Base-by-base conservation (phyloP, 1,140 invertebrate genomes). In the Trigoniulus corallinus region DNA sequence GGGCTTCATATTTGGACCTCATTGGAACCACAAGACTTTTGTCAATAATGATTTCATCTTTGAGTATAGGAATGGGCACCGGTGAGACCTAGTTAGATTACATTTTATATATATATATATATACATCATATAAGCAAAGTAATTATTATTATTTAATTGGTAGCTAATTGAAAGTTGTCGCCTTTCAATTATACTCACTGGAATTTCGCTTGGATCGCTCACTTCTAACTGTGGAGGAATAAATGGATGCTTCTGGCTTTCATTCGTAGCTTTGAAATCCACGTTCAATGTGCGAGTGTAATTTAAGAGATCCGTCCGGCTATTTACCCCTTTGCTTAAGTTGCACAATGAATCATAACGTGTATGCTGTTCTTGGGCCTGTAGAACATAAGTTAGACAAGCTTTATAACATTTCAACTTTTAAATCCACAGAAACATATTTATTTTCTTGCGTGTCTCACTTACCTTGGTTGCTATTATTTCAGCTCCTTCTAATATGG, bases 41-140 rank as follows among this genome's bases (percentile, higher is more conserved):
- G 61, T 88, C 84, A 52, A 83, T 72, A 39, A 92, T 78, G 57
- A 95, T 68, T 65, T 91, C 87, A 57, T 91, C 82, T 58, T 80
- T 79, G 51, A 91, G 64, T 10, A 79, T 66, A 1, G 81, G 80
- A 37, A 77, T 75, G 62, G 74, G 70, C 29, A 34, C 29, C 7
- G 29, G 7, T 34, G 15, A 15, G 7, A 34, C 29, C 15, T 34
- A 34, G 15, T 57, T 53, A 18, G 42, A 40, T 51, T 37, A 26
- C 2, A 47, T 2, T n/a, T 34, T 34, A 56, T 10, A 25, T n/a
- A 13, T n/a, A 39, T 15, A 48, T 20, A 44, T 41, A 21, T 18
- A 20, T 27, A 47, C 7, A 15, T 18, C 4, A 41, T 3, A 25
- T 37, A n/a, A 48, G 39, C 15, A 47, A 4, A 2, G 18, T 15